Base-by-base conservation (phyloP, 1,140 invertebrate species). In the Aphaenogaster rudis region DNA sequence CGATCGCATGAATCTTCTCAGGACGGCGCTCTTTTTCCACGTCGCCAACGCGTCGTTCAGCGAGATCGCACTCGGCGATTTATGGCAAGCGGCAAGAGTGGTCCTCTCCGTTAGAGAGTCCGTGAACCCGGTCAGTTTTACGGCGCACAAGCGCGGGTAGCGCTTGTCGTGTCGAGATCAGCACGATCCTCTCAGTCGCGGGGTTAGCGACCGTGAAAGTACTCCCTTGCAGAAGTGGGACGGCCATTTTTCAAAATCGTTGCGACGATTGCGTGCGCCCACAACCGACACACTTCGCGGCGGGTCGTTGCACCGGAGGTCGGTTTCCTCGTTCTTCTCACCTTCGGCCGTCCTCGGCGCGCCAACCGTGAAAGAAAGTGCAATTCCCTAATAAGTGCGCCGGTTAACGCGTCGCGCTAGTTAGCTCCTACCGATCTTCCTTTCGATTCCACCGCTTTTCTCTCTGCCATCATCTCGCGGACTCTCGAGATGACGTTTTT, bases 151-250 rank as follows among this genome's bases (percentile, higher is more conserved):
- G 50, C 57, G 63, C 76, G 42, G 57, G 28, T 86, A 54, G 52
- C n/a, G 84, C 42, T 48, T 15, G 82, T 77, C 52, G 45, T 61
- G 52, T 50, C 28, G 76, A 59, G 78, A 80, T 78, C 64, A 64
- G 86, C 87, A 90, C 84, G 92, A 91, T 93, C 90, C 90, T 89
- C 64, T 82, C 88, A 84, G 54, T 59, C 91, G 90, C 88, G 93
- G 92, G 94, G 94, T 95, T 94, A 95, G 93, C 93, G 94, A 94
- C 94, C 94, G 94, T 95, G 94, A 95, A 95, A 95, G 94, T 95
- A 94, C 94, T 95, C 93, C 86, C 92, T 92, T 94, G 94, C 93
- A 95, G 72, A 91, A 94, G 94, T 95, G 90, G 94, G 93, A 93
- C 94, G 92, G 91, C 85, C 90, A 94, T 95, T 95, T 95, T 95